phyloP scores from a whole-genome alignment of 2,113 vertebrate genomes.

The Neogobius melanostomus region DNA sequence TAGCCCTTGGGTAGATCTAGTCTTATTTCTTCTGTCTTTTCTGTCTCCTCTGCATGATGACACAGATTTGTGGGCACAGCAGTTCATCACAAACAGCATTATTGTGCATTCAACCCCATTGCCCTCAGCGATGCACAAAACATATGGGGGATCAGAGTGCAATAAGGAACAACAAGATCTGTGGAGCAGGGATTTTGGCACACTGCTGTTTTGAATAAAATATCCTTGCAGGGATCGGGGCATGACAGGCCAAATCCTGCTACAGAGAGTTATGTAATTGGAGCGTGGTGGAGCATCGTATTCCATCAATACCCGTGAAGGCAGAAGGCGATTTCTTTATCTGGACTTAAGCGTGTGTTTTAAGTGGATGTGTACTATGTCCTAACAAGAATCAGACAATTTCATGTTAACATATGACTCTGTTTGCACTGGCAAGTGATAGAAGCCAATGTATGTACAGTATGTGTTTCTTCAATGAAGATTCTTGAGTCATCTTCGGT shows the following conservation, averaged over 20 bases:
- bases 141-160: constrained; percentile 38
- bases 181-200: constrained; percentile 18
- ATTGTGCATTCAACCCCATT: constrained; percentile 37
- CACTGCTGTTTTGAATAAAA: constrained; percentile 56
- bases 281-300: constrained; percentile 16
- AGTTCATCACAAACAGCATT: not conserved
- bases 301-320: constrained; percentile 28
- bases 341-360: constrained; percentile 23
- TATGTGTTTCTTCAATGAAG: too few species aligned
- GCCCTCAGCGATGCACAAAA: constrained; percentile 9
- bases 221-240: constrained; percentile 36
- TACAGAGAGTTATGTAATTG: constrained; percentile 58
- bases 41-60: not conserved
- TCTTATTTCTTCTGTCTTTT: not conserved
- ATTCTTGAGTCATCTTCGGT: too few species aligned
- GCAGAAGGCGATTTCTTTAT: constrained; percentile 40
- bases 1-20: too few species aligned
- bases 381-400: constrained; percentile 36
- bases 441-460: not conserved
- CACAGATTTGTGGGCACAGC: not conserved
- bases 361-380: constrained; percentile 17
- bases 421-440: not conserved
- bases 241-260: constrained; percentile 37
- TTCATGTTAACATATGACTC: constrained; percentile 23
- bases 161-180: constrained; percentile 35